phyloP scores from a whole-genome alignment of 1,140 invertebrate species.

The Tetranychus cinnabarinus region DNA sequence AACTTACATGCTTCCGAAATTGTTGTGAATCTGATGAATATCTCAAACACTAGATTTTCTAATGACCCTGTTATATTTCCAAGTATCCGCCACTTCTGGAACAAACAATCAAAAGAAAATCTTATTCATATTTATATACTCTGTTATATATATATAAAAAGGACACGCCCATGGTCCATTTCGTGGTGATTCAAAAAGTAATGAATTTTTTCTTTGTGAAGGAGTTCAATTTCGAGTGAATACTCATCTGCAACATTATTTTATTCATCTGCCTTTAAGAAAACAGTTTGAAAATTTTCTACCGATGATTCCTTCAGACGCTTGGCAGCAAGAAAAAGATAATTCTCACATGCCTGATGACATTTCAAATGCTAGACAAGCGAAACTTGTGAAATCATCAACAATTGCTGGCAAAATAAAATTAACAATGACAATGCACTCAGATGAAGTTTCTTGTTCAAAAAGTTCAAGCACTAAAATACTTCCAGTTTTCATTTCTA shows the following conservation, averaged over 20 bases:
- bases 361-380: background rate
- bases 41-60: too few relatives aligned
- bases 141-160: too few relatives aligned
- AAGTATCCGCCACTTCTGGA: background rate
- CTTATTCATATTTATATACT: background rate
- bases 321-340: background rate
- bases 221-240: background rate
- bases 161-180: background rate
- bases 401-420: background rate
- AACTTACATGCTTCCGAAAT: too few relatives aligned
- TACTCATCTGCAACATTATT: background rate
- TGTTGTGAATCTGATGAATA: too few relatives aligned
- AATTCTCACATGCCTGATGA: background rate
- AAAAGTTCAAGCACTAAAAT: background rate
- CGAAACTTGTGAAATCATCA: background rate
- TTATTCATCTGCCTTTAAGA: background rate
- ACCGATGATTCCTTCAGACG: background rate
- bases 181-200: background rate
- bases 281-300: background rate
- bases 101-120: background rate
- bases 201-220: background rate
- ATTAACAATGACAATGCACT: background rate
- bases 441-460: background rate
- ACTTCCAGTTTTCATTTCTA: background rate
- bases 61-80: background rate